Evolutionary conservation across 1,140 invertebrate species (phyloP), one percentile per base, ranked within the genome.

Genomic region (Odontomachus brunneus): DNA sequence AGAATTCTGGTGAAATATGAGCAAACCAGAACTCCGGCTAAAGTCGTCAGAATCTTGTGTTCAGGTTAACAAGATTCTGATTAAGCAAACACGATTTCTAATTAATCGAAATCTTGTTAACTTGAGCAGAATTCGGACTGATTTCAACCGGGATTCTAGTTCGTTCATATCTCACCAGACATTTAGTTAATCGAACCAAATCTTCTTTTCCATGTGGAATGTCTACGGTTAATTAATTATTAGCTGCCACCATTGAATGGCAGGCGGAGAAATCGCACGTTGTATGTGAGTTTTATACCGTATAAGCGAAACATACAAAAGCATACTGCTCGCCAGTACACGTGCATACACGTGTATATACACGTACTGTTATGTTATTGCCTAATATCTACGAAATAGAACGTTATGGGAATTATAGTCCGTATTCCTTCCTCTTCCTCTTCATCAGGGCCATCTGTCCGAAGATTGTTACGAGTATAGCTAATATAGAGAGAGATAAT

Each of bases 321-420:
- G 44, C 49, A 78, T 62, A 83, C 63, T 85, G 83, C 69, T 84
- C 83, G 88, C 78, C 85, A 81, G 86, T 89, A 89, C 84, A 71
- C 66, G 67, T 83, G 82, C 69, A 86, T 75, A 81, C 60, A 80
- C 76, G 55, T 80, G 73, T 80, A 65, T 88, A 84, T 86, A 82
- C 67, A 81, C 66, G 76, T 89, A 89, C 87, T 87, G 89, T 89
- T 89, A 85, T 88, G 81, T 89, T 88, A 88, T 87, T 87, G 88
- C 87, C 87, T 89, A 89, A 88, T 69, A 51, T 55, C 60, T 60
- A 86, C 57, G 84, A 82, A 84, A 88, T 84, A 84, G 83, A 63
- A 76, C 59, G 86, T 85, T 84, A 67, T 67, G 62, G 78, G 26
- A 82, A 81, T 82, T 83, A 59, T 83, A 51, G 66, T 75, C 53